Evolutionary conservation across 2,888 invertebrate species (phyloP), one percentile per base, ranked within the genome.

Genomic region (Andrena flavipes): DNA sequence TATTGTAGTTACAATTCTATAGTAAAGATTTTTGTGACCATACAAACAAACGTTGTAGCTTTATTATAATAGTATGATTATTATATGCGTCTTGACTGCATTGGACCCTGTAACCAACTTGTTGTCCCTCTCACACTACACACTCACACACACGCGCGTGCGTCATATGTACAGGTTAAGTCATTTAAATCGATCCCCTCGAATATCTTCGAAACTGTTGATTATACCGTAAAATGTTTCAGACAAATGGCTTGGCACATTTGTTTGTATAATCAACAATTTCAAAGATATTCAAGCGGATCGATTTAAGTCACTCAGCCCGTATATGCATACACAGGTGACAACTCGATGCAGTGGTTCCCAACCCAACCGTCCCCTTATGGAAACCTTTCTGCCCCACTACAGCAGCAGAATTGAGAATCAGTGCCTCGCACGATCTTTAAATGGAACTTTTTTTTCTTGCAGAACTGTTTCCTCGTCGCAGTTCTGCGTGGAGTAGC

Each of bases 51-150:
- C 42, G 16, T 5, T 16, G 5, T 5, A 42, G 42, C 42, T 16
- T 42, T 42, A 42, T 42, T 13, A 42, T 42, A 42, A 62, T 30
- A 30, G 1, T 23, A 10, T 51, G n/a, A 60, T 51, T 56, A 56
- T 30, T 54, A 64, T 56, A 62, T 54, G 30, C n/a, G 23, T 35
- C 13, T 51, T 68, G 29, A 56, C 54, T 63, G 42, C 16, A 72
- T 84, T 89, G 88, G 86, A 78, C 88, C 88, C 88, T 87, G 13
- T 67, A 83, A 88, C 89, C 88, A 89, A 89, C 88, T 85, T 86
- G 23, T 42, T 60, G 23, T 69, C 23, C 26, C 29, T 75, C 72
- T 63, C 0, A 64, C 23, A 8, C 49, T 74, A 80, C 7, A 26
- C 42, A 73, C 26, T 35, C 60, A n/a, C 33, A 48, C 20, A 5